Evolutionary conservation across 1,140 invertebrate species (phyloP).

Genomic region (Brachionus manjavacas): DNA sequence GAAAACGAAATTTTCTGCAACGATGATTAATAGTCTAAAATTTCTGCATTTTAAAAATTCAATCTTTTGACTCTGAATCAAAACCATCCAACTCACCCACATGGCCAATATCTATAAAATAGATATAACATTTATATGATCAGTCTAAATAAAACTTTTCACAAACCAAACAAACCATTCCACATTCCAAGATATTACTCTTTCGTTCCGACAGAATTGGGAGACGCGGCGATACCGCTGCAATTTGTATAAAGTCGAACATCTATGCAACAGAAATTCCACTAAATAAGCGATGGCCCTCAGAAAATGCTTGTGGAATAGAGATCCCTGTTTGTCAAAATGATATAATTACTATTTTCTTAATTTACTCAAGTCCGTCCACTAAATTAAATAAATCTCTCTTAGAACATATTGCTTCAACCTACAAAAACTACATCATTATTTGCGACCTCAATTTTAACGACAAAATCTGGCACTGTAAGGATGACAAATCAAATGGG

Average conservation of each 20-base stretch:
- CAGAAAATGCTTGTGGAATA: neutral
- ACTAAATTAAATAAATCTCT: neutral
- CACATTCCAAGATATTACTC: neutral
- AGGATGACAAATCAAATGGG: neutral
- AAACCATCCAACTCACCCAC: neutral
- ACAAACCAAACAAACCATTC: neutral
- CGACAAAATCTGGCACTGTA: neutral
- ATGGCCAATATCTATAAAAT: neutral
- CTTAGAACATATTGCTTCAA: neutral
- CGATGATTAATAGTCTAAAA: neutral
- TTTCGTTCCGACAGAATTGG: neutral
- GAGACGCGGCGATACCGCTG: neutral
- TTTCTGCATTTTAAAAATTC: neutral
- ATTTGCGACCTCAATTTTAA: neutral
- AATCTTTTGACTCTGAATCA: neutral
- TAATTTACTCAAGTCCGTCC: neutral
- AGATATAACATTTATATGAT: no score
- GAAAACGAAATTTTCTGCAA: neutral
- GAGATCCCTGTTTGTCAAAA: neutral
- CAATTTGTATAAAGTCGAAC: neutral
- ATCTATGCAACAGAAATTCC: neutral
- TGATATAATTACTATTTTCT: neutral
- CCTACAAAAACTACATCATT: neutral
- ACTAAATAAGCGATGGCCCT: neutral
- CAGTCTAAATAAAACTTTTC: neutral